Evolutionary conservation across 2,797 vertebrate species (phyloP), one percentile per base, ranked within the genome.

Genomic region (Sebastiscus tertius): DNA sequence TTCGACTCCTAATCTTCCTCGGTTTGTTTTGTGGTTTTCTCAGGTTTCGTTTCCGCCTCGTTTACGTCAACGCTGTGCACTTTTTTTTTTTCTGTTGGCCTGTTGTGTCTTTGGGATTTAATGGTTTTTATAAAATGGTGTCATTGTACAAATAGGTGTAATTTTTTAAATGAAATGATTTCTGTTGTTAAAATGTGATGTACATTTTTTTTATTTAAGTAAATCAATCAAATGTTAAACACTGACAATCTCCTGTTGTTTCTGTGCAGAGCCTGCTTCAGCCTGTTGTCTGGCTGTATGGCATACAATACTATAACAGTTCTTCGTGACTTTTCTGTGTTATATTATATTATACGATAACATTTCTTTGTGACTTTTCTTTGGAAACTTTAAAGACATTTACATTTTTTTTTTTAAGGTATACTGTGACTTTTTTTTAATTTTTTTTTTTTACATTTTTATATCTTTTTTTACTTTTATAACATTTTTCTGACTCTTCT

Each of bases 151-250:
- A 81, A 88, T 79, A 84, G 87, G 93, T 94, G 93, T 95, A 90
- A 94, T 93, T 79, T 95, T 97, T 83, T 68, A 27, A 78, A 54
- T 39, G 8, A 72, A 62, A 92, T 93, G 88, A 82, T 86, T 88
- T 95, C 89, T 94, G 95, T 95, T 96, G 92, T 96, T 80, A 5
- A 82, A 77, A 80, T 81, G 83, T 89, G 72, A 80, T 91, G 85
- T 83, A 85, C 18, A 71, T 79, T 81, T 75, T 77, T 75, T 81
- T 75, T 27, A 94, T 84, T 91, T 75, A 88, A 90, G 64, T 88
- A 92, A 92, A 93, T 20, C 20, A 9, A 70, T 81, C 72, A 49
- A 76, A 85, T 63, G 77, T 76, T 8, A 74, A 81, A 84, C 22
- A 27, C 13, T 24, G n/a, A 39, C 36, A 39, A 39, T 14, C 36